Evolutionary conservation across 2,888 invertebrate genomes (phyloP).

Genomic region (Hartigia nigra): DNA sequence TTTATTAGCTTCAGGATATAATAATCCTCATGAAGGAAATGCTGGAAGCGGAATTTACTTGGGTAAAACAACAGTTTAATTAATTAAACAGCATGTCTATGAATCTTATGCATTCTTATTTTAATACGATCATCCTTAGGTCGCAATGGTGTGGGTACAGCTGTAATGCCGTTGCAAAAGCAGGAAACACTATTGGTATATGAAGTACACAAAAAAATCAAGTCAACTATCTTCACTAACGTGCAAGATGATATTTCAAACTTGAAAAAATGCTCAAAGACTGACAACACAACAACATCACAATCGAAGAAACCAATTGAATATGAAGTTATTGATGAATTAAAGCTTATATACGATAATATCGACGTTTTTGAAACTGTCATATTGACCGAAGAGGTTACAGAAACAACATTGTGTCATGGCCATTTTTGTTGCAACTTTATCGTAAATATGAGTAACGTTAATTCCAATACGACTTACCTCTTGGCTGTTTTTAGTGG

Average conservation of each 20-base stretch:
- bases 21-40: constrained; percentile 54
- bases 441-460: constrained; percentile 27
- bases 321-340: neutral
- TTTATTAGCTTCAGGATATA: constrained; percentile 67
- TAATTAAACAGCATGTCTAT: neutral
- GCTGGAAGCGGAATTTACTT: constrained; percentile 69
- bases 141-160: neutral
- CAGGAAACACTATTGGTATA: neutral
- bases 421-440: constrained; percentile 49
- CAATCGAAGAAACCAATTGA: neutral
- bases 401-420: constrained; percentile 30
- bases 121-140: neutral
- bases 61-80: constrained; percentile 31
- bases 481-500: constrained; percentile 57
- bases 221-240: neutral
- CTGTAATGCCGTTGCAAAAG: neutral
- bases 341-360: neutral
- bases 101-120: neutral
- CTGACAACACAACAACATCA: neutral
- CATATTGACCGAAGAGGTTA: neutral
- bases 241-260: neutral
- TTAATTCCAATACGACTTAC: constrained; percentile 42
- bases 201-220: neutral
- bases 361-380: neutral
- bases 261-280: neutral